A percentile compares a stretch with the other conserved stretches of the same genome.
Evolutionary conservation across 2,113 vertebrate species (phyloP).

Genomic region (Prionailurus viverrinus): DNA sequence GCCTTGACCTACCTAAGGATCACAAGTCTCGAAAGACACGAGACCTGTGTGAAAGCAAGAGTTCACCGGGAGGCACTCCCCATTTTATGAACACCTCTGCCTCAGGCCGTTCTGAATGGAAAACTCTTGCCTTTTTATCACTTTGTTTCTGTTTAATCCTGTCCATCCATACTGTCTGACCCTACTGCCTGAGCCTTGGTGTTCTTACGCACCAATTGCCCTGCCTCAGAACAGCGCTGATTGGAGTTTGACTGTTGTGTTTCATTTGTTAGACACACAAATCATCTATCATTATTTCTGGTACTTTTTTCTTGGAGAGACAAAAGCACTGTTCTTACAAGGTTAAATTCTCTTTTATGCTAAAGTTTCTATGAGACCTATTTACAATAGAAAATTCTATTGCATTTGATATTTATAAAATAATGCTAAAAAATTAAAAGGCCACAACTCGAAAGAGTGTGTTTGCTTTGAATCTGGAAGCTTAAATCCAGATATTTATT

Average conservation of each 20-base stretch:
- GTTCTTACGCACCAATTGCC: not conserved
- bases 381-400: slow-evolving; percentile 6
- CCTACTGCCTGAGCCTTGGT: not conserved
- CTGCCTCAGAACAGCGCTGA: not conserved
- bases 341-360: not conserved
- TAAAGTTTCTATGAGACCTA: not conserved
- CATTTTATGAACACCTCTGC: not conserved
- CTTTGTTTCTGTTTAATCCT: not conserved
- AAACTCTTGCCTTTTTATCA: not conserved
- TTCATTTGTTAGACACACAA: not conserved
- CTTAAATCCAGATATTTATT: slow-evolving; percentile 14
- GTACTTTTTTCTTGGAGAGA: not conserved
- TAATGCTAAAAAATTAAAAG: not conserved
- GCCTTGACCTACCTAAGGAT: not conserved
- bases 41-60: not conserved
- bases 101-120: not conserved
- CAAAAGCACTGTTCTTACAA: slow-evolving; percentile 14
- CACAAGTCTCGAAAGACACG: not conserved
- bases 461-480: slow-evolving; percentile 7
- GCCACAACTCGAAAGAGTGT: not conserved
- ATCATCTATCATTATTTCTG: not conserved
- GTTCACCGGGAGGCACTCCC: not conserved
- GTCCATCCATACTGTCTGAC: not conserved
- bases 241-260: not conserved
- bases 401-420: slow-evolving; percentile 23